Evolutionary conservation across 1,140 invertebrate species (phyloP).

Genomic region (Paramacrobiotus metropolitanus): DNA sequence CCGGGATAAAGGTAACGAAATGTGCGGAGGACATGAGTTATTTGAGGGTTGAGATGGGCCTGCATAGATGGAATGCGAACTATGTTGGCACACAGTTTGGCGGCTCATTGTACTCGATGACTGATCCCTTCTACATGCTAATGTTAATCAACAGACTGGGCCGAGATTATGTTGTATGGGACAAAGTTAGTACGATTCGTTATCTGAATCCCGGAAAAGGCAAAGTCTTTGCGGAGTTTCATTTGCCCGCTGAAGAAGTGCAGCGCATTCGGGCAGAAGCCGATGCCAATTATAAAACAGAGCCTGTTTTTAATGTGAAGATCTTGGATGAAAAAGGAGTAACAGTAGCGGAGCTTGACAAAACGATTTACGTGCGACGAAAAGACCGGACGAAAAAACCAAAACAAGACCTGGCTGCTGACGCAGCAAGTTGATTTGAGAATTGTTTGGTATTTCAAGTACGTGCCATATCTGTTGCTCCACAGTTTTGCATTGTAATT

Average conservation of each 20-base stretch:
- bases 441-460: too few relatives aligned
- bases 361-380: background rate
- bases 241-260: background rate
- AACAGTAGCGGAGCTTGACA: background rate
- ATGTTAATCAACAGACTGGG: background rate
- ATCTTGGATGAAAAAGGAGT: background rate
- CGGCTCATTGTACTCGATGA: background rate
- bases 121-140: background rate
- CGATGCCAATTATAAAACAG: background rate
- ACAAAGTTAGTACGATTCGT: background rate
- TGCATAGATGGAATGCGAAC: background rate
- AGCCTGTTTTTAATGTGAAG: background rate
- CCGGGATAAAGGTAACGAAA: too few relatives aligned
- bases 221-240: background rate
- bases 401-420: background rate
- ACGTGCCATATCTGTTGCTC: too few relatives aligned
- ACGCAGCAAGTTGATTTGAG: too few relatives aligned
- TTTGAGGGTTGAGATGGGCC: background rate
- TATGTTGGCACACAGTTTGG: background rate
- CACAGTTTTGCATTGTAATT: too few relatives aligned
- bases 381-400: background rate
- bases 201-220: background rate
- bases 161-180: background rate
- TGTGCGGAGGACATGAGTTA: background rate
- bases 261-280: background rate